Percentiles rank a stretch among this genome's conserved stretches.
Evolutionary conservation across 2,888 invertebrate genomes (phyloP).

Genomic region (Nephrotoma guestfalica): DNA sequence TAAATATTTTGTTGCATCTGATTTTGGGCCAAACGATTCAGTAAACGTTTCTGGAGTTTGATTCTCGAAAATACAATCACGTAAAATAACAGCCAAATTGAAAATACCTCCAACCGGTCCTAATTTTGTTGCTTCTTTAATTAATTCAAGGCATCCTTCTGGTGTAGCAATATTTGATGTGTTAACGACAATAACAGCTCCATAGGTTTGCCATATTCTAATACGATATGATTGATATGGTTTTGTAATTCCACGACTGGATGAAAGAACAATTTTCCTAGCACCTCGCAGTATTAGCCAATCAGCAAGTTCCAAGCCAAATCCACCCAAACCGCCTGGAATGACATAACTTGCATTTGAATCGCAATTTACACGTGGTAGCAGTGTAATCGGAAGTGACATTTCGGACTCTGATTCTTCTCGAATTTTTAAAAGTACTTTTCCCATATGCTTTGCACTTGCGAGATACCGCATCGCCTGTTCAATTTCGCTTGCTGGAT

Average conservation of each 20-base stretch:
- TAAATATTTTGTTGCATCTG: conserved; percentile 61
- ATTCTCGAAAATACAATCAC: conserved; percentile 63
- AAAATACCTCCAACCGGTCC: conserved; percentile 73
- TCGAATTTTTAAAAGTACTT: conserved; percentile 37
- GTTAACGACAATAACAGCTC: conserved; percentile 50
- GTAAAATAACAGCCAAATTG: conserved; percentile 72
- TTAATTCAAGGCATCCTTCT: conserved; percentile 50
- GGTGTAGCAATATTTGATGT: conserved; percentile 54
- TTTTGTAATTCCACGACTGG: conserved; percentile 60
- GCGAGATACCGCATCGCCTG: conserved; percentile 52
- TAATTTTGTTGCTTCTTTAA: conserved; percentile 45
- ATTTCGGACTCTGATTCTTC: conserved; percentile 16
- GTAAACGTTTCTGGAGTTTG: conserved; percentile 54
- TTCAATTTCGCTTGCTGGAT: conserved; percentile 49
- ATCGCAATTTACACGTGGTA: conserved; percentile 24
- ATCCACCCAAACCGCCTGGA: conserved; percentile 77
- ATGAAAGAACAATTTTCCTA: conserved; percentile 60
- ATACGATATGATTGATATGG: conserved; percentile 65
- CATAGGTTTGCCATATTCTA: conserved; percentile 20
- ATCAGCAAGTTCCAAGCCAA: conserved; percentile 77
- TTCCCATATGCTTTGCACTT: conserved; percentile 68
- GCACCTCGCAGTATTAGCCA: conserved; percentile 78
- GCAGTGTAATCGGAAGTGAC: conserved; percentile 22
- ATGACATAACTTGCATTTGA: conserved; percentile 38
- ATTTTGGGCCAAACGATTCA: conserved; percentile 61